Conservation (phyloP, 2,888 invertebrate genomes). For the Rhodophaea formosa region DNA sequence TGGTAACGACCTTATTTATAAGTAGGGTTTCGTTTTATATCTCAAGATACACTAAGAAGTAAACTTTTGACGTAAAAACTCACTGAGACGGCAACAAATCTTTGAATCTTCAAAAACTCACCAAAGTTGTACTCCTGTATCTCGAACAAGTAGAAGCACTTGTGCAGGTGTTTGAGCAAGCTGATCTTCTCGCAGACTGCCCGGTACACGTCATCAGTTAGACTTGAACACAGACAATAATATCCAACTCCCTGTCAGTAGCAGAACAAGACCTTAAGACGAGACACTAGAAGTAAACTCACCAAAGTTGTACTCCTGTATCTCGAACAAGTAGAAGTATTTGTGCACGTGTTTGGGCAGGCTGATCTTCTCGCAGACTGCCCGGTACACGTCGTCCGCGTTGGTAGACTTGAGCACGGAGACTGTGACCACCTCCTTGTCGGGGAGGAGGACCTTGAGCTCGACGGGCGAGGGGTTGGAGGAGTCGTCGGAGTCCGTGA, state of each 20-base stretch:
- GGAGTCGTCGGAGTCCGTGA: conserved; percentile 94
- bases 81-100: too few species aligned
- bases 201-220: conserved; percentile 94
- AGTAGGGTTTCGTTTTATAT: too few species aligned
- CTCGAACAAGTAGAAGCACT: conserved; percentile 97
- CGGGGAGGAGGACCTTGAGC: conserved; percentile 91
- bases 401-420: conserved; percentile 93
- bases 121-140: conserved; percentile 98
- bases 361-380: conserved; percentile 91
- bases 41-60: too few species aligned
- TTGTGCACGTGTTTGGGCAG: conserved; percentile 90
- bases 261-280: conserved; percentile 90
- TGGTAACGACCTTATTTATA: too few species aligned
- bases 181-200: conserved; percentile 92
- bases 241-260: conserved; percentile 96
- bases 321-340: conserved; percentile 98
- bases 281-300: conserved; percentile 46
- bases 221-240: conserved; percentile 94
- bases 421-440: conserved; percentile 93
- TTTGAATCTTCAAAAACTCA: too few species aligned
- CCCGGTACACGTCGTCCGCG: conserved; percentile 94
- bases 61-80: too few species aligned
- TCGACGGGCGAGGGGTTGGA: conserved; percentile 88
- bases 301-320: conserved; percentile 98
- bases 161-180: conserved; percentile 89